Evolutionary conservation across 2,888 invertebrate genomes (phyloP), one percentile per base, ranked within the genome.

Genomic region (Emesis furor): DNA sequence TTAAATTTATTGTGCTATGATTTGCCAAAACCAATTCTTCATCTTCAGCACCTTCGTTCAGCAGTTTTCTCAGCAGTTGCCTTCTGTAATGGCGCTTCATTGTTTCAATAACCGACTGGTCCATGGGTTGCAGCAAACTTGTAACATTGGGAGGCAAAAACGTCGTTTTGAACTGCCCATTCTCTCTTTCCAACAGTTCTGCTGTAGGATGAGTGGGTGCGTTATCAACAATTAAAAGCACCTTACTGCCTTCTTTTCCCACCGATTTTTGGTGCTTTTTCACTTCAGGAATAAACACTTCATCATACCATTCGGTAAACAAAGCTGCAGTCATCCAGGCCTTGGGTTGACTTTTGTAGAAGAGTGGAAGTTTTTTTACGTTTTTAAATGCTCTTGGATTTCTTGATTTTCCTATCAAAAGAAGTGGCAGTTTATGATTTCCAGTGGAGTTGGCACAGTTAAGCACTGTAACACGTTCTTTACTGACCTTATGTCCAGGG

Each of bases 321-420:
- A 73, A 51, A 73, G 51, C 55, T 73, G 51, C 55, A 51, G 51
- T 73, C 73, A 73, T 73, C 73, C 73, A 73, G 55, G 51, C 69
- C 69, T 69, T 69, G 69, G 79, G 78, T 74, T 59, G 73, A 74
- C 73, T 74, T 74, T 74, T 74, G 78, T 86, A 86, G 75, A 83
- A 78, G 83, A 86, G 78, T 78, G 84, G 83, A 77, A 84, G 76
- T 82, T 83, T 86, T 74, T 74, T 74, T 78, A 82, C 84, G 79
- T 87, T 85, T 86, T 86, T 87, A 78, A 89, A 87, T 67, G 76
- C 74, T 75, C 87, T 79, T 82, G 83, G 87, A 78, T 87, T 88
- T 82, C 75, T 84, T 79, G 77, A 79, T 82, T 84, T 84, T 77
- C 84, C 84, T 77, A 84, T 84, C 77, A 87, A 77, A 82, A 84